Base-by-base conservation (phyloP, 2,888 invertebrate species). In the Opisthograptis luteolata region DNA sequence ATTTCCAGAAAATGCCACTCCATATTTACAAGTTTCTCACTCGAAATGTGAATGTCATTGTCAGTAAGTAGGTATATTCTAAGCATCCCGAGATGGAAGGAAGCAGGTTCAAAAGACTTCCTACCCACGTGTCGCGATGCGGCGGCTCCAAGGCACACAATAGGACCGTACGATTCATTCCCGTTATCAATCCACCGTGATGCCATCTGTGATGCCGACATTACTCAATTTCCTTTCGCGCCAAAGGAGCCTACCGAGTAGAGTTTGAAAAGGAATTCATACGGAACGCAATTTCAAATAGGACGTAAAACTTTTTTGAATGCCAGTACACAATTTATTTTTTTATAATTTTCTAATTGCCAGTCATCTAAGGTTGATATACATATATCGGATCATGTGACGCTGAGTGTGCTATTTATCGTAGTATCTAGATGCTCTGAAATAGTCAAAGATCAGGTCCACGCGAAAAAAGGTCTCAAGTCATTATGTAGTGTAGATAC, bases 131-230 rank as follows among this genome's bases (percentile, higher is more conserved):
- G 41, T 55, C 36, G 32, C 44, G 31, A 30, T 28, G 10, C 19
- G 9, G 15, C 36, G 34, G 42, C 44, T 50, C 44, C 64, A 43
- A 43, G 65, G 57, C 61, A 64, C 75, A 83, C 85, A 84, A 84
- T 81, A 81, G 81, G 73, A 75, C 73, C 71, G 66, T 74, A 70
- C 73, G 77, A 78, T 83, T 81, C 81, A 84, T 86, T 85, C 84
- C 76, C 73, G 83, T 83, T 87, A 89, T 90, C 90, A 89, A 87
- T 90, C 88, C 83, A 79, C 79, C 81, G 78, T 87, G 86, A 88
- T 87, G 87, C 89, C 90, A 88, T 87, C 90, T 87, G 87, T 84
- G 89, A 87, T 87, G 81, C 76, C 62, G 73, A 76, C 82, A 88
- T 90, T 88, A 87, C 83, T 89, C 89, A 90, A 88, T 89, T 88